Base-by-base conservation (phyloP, 2,113 vertebrate genomes). In the Nasalis larvatus region DNA sequence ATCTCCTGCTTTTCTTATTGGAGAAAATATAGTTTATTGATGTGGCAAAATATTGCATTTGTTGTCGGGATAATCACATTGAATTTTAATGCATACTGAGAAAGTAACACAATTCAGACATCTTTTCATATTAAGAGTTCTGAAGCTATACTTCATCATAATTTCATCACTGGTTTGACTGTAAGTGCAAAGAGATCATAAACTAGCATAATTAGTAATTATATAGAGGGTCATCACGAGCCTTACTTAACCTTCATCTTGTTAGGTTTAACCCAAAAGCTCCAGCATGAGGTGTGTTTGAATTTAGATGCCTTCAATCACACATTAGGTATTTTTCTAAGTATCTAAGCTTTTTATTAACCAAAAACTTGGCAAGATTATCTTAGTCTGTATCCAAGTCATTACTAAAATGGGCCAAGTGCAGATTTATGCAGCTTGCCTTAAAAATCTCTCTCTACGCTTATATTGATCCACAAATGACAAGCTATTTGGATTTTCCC, bases 21-120 rank as follows among this genome's bases (percentile, higher is more conserved):
- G 66, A 80, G 42, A 86, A 97, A 95, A 85, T 18, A 66, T 12
- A 81, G 56, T 90, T 84, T 90, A 86, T 84, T 89, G 89, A 54
- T 54, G 17, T 82, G 63, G 32, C 12, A 68, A 89, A 94, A 90
- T 42, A 90, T 0, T 91, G 17, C 13, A 87, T 69, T 87, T 78
- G 12, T 63, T 77, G 97, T 84, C 6, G 4, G 54, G 47, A 73
- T 56, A 86, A 58, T 25, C 74, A 69, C 8, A 66, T 54, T 18
- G 73, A 0, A 52, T 45, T 83, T 73, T 37, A 56, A 40, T 27
- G 11, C 5, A 47, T 81, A 85, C 12, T 49, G 42, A 84, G 10
- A 71, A 45, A 42, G 58, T 68, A 86, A 74, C 47, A 86, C 18
- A 58, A 84, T 84, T 80, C 47, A 42, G 74, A 86, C 9, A 27